Base-by-base conservation (phyloP, 2,113 vertebrate genomes). In the Mormyrus iriodes region DNA sequence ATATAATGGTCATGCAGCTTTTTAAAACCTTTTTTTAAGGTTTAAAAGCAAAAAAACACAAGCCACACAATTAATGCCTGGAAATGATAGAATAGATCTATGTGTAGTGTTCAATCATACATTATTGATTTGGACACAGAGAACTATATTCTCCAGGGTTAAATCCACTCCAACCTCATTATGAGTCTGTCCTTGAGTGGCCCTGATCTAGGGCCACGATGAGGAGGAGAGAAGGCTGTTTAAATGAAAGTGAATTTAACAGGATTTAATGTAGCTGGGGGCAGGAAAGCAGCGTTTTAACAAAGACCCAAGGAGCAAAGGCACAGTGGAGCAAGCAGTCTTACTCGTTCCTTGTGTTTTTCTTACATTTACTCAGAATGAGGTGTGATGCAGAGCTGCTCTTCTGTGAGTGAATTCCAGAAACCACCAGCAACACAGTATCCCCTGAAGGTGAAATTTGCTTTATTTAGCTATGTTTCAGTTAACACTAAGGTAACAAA, bases 201-300 rank as follows among this genome's bases (percentile, higher is more conserved):
- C 94, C 95, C 90, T 88, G 92, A 93, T 93, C 93, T 93, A 94
- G 94, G 94, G 92, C 94, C 93, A 91, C 92, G 90, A 94, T 91
- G 88, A 95, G 95, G 91, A 94, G 94, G 82, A 92, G 91, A 94
- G 93, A 94, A 93, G 94, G 94, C 94, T 95, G 94, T 94, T 96
- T 96, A 96, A 96, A 96, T 96, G 96, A 96, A 96, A 94, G 95
- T 95, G 96, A 96, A 95, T 96, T 96, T 96, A 96, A 96, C 96
- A 94, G 96, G 96, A 96, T 96, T 96, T 96, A 96, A 96, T 96
- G 96, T 96, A 95, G 95, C 96, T 95, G 93, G 95, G 95, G 96
- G 95, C 95, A 95, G 95, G 93, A 93, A 94, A 95, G 95, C 95
- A 95, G 96, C 93, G 94, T 95, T 96, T 96, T 96, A 96, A 95